Base-by-base conservation (phyloP, 2,797 vertebrate genomes). In the Sternotherus odoratus region DNA sequence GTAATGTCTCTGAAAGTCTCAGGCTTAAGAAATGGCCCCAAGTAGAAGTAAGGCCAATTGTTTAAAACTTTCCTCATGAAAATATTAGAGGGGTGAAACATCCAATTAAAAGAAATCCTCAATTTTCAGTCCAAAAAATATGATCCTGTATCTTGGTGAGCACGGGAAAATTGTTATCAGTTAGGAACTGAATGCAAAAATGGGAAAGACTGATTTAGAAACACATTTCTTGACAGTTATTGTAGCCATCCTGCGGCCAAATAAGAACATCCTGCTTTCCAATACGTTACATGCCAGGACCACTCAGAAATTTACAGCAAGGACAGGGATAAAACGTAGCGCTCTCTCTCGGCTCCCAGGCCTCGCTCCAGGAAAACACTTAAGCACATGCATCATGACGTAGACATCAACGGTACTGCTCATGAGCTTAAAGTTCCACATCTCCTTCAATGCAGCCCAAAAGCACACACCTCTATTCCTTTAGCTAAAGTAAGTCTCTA, bases 371-470 rank as follows among this genome's bases (percentile, higher is more conserved):
- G 6, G 36, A 79, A 57, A 36, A 33, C 28, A 36, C 24, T 10
- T 16, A 10, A 7, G 6, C 43, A 8, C 0, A 1, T 0, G 3
- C 17, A 30, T 2, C 11, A 1, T 33, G 86, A 74, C 12, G 8
- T 3, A 19, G 33, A 6, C 19, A 39, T 79, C 3, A 2, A 8
- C 0, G 60, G 54, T 19, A 26, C 11, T 15, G 2, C 48, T 39
- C 0, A 0, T 1, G n/a, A 3, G 26, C 60, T 51, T 2, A 0
- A 4, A 12, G 43, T 90, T 17, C 46, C 77, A 17, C 4, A 49
- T 2, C 2, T 2, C 1, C 23, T 43, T 66, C 63, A 7, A 17
- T 15, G 80, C 19, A 78, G 16, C 1, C 3, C 11, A 75, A 87
- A 72, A 86, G 43, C 83, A 43, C 36, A 15, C 1, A 6, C 54